Evolutionary conservation across 1,140 invertebrate genomes (phyloP).

Genomic region (Neodiprion fabricii): DNA sequence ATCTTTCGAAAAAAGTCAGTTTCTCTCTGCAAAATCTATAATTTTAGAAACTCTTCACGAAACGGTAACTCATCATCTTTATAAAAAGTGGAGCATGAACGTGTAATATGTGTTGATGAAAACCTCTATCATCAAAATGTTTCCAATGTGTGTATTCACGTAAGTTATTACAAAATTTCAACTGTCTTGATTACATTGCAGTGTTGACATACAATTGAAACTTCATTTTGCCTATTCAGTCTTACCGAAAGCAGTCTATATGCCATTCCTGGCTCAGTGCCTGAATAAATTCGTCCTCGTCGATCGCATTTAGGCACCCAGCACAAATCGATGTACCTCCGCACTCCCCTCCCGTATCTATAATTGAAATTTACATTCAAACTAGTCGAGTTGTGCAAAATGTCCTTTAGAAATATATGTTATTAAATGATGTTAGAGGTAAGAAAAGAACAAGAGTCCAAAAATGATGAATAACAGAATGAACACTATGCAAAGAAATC

Average conservation of each 20-base stretch:
- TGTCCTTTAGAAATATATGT: not conserved
- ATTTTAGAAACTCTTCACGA: not conserved
- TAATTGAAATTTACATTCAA: conserved; percentile 26
- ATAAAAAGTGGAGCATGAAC: conserved; percentile 8
- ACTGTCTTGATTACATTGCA: too few species aligned
- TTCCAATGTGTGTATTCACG: too few species aligned
- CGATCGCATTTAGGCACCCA: conserved; percentile 75
- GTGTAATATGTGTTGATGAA: too few species aligned
- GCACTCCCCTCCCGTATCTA: conserved; percentile 55
- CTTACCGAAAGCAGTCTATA: conserved; percentile 83
- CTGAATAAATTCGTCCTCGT: conserved; percentile 78
- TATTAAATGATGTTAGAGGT: conserved; percentile 11
- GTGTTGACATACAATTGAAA: too few species aligned
- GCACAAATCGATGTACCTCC: conserved; percentile 65
- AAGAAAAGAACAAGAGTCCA: not conserved
- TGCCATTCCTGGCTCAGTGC: conserved; percentile 87
- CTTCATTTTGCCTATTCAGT: conserved; percentile 3
- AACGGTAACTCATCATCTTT: not conserved
- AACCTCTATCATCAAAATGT: too few species aligned
- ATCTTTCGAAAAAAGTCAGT: conserved; percentile 7
- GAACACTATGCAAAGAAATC: too few species aligned
- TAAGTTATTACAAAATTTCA: too few species aligned
- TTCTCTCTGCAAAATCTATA: not conserved
- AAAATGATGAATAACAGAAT: not conserved
- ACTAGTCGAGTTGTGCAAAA: conserved; percentile 5